Evolutionary conservation across 2,797 vertebrate genomes (phyloP), one percentile per base, ranked within the genome.

Genomic region (Rhinoraja longicauda): DNA sequence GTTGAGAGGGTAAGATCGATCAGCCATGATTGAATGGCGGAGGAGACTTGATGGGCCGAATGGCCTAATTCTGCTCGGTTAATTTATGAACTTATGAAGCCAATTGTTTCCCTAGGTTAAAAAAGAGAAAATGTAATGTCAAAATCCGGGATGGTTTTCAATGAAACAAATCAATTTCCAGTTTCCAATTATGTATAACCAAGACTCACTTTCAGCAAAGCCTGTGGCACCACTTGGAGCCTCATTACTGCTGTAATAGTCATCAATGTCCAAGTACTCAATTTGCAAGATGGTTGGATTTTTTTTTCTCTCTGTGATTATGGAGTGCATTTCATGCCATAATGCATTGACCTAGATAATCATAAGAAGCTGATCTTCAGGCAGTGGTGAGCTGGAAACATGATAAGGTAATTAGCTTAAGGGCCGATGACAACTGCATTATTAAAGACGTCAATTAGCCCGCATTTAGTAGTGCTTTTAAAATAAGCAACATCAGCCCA

Each of bases 401-500:
- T 36, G n/a, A n/a, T 62, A 88, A 67, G 88, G 62, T 36, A 88
- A 67, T 88, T 88, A 88, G 0, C 59, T 88, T 19, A 64, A 88
- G 84, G 84, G 29, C n/a, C 32, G 36, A 64, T 15, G 32, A n/a
- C 62, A 64, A 64, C n/a, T 88, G 29, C n/a, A 88, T 64, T 36
- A 88, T 88, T 36, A 88, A 88, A 88, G n/a, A 88, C 62, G 17
- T 88, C 59, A 88, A 67, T 88, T 36, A 88, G 62, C 9, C 32
- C 88, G 36, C 67, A 64, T 67, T 88, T 88, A 88, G 59, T 88
- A 64, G 84, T 13, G 62, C 29, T 21, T 19, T 88, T 88, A 88
- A 32, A 88, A 88, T 67, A 88, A 88, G n/a, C 17, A 64, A n/a
- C 29, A 59, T 64, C 59, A 36, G 84, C n/a, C 17, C 13, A n/a